phyloP scores from a whole-genome alignment of 1,140 invertebrate species.

The Apis florea region DNA sequence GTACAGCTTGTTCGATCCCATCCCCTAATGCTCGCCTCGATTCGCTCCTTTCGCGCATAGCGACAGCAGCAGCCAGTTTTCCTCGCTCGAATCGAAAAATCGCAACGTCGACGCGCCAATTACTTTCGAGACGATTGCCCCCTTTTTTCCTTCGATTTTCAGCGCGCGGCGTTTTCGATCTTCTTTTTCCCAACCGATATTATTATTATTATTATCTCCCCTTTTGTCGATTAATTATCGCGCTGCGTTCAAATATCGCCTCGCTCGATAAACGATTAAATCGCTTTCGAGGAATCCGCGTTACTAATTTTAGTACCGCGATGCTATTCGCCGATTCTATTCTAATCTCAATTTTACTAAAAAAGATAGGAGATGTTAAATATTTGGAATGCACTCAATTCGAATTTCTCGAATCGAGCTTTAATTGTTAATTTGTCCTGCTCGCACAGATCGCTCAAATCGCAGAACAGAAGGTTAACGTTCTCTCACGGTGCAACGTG shows the following conservation, averaged over 20 bases:
- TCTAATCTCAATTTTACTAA: not conserved
- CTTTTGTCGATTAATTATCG: slow-evolving; percentile 5
- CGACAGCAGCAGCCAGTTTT: not conserved
- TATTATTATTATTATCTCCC: slow-evolving; percentile 3
- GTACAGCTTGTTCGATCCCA: not conserved
- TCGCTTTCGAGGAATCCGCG: not conserved
- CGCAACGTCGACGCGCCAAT: slow-evolving; percentile 47
- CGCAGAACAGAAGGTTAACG: slow-evolving; percentile 1
- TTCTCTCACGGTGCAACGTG: slow-evolving; percentile 8
- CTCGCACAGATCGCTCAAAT: not conserved
- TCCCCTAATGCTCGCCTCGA: not conserved
- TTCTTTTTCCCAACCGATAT: too few relatives aligned
- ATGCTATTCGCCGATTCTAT: not conserved
- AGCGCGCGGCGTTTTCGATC: too few relatives aligned
- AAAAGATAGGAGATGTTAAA: too few relatives aligned
- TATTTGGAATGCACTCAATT: too few relatives aligned
- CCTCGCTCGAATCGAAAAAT: slow-evolving; percentile 41
- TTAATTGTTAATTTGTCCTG: too few relatives aligned
- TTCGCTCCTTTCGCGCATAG: not conserved
- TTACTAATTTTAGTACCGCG: not conserved
- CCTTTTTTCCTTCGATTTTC: too few relatives aligned
- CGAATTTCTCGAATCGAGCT: too few relatives aligned
- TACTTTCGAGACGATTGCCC: slow-evolving; percentile 41
- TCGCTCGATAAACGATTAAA: slow-evolving; percentile 5
- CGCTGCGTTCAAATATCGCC: not conserved